Conservation (phyloP, 2,888 invertebrate species). For the Dasysyrphus tricinctus region DNA sequence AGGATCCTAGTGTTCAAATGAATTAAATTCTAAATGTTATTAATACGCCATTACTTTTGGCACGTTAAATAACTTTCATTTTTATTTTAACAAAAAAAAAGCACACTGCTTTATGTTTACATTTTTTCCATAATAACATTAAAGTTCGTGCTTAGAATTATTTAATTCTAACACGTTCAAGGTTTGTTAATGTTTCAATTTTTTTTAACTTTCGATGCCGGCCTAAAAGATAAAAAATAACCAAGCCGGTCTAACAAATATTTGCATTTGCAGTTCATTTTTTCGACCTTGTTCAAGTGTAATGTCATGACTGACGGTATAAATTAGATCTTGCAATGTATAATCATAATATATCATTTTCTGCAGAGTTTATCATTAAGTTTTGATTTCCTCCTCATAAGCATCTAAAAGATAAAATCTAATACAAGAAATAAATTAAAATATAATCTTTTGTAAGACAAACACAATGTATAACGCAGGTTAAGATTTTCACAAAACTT, state of each 20-base stretch:
- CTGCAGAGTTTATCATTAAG: conserved; percentile 11
- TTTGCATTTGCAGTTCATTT: background rate
- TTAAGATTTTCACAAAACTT: conserved; percentile 11
- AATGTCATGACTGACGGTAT: conserved; percentile 15
- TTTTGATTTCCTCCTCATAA: background rate
- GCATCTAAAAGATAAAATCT: conserved; percentile 18
- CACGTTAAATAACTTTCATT: background rate
- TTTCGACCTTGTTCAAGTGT: conserved; percentile 7
- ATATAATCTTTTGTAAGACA: background rate
- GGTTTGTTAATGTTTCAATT: background rate
- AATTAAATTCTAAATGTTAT: too few species aligned
- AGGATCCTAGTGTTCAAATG: too few species aligned
- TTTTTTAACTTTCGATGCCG: background rate
- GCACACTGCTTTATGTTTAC: background rate
- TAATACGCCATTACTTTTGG: too few species aligned
- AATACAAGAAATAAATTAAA: conserved; percentile 24
- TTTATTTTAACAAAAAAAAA: background rate
- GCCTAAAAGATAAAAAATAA: background rate
- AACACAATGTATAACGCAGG: background rate
- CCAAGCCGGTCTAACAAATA: background rate
- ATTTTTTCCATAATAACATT: background rate
- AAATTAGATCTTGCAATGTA: background rate
- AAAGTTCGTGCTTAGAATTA: background rate
- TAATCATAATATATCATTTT: conserved; percentile 7
- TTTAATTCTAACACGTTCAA: background rate